These are phyloP conservation scores for Drosophila parvula DNA, from an alignment of 1,140 invertebrate genomes.

Conservation along the genomic window DNA sequence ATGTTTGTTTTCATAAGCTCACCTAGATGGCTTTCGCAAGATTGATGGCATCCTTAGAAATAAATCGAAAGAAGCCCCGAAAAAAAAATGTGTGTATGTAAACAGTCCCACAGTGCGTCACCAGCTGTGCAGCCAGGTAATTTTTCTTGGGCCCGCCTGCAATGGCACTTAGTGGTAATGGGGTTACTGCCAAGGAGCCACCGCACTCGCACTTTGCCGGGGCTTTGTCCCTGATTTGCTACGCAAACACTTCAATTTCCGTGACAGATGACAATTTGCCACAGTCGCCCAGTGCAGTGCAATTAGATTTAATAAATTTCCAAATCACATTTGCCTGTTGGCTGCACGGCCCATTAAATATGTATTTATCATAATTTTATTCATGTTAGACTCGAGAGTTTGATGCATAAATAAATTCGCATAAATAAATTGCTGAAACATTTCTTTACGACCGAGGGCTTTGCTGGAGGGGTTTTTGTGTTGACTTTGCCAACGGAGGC, in stretches of 20 bases:
- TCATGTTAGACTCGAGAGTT: constrained; percentile 25
- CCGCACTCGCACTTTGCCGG: constrained; percentile 33
- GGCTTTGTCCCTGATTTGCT: constrained; percentile 44
- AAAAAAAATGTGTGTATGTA: background rate
- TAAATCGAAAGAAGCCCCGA: constrained; percentile 1
- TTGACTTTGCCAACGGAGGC: constrained; percentile 25
- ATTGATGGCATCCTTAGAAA: constrained; percentile 2
- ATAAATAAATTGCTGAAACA: constrained; percentile 63
- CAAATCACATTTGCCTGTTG: constrained; percentile 19
- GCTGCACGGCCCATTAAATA: constrained; percentile 48
- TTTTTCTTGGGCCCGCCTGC: constrained; percentile 43
- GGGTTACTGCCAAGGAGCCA: constrained; percentile 55
- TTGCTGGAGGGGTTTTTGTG: constrained; percentile 15
- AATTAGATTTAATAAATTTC: constrained; percentile 67
- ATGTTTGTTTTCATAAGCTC: constrained; percentile 12
- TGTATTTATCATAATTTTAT: constrained; percentile 71
- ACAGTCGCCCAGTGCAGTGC: constrained; percentile 51
- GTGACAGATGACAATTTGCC: constrained; percentile 53
- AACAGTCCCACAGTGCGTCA: constrained; percentile 28
- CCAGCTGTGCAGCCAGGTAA: constrained; percentile 33
- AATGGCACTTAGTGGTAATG: constrained; percentile 67
- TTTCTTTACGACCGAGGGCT: constrained; percentile 48
- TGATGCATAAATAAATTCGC: constrained; percentile 34
- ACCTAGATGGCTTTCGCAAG: constrained; percentile 1
- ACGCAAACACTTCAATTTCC: constrained; percentile 60